Evolutionary conservation across 2,888 invertebrate genomes (phyloP), one percentile per base, ranked within the genome.

Genomic region (Ochropacha duplaris): DNA sequence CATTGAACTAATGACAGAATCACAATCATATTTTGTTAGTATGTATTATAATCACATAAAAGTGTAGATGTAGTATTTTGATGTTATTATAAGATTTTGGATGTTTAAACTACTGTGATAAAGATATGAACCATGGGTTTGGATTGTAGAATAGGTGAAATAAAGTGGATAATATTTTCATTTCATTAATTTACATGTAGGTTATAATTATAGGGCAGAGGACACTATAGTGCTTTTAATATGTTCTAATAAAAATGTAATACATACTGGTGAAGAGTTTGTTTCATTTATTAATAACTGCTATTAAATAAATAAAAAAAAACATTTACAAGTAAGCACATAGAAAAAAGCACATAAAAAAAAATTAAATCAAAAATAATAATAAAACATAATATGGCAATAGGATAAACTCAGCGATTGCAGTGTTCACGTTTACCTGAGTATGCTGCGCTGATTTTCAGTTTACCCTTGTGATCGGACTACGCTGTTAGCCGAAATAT

Each of bases 41-140:
- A 9, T 44, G 22, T n/a, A 14, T 49, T 59, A 39, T 57, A 54
- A 55, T 50, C 34, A 49, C 51, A 49, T 24, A 9, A 49, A 24
- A 54, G 57, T 44, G 22, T 36, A 49, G 49, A 31, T 16, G 34
- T 54, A 31, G 52, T 50, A 57, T 50, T 49, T 39, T 63, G 62
- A 56, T 50, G 50, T 52, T 5, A 52, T 52, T n/a, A 19, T 44
- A 44, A 44, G 19, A 19, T 12, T 52, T 52, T 31, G 31, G 52
- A 52, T 24, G 14, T 39, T 64, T 58, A 64, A 66, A 69, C 62
- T 71, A 75, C 80, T 81, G 80, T 81, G 80, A 81, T 81, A 81
- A 74, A 74, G 66, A 62, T 58, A 68, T 71, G 65, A 66, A 31
- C 52, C 31, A 24, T 52, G 31, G 31, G 52, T 28, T 55, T 55